Conservation (phyloP, 30 jellyfish, hydroid and myxozoan genomes). For the Haliclystus octoradiatus region DNA sequence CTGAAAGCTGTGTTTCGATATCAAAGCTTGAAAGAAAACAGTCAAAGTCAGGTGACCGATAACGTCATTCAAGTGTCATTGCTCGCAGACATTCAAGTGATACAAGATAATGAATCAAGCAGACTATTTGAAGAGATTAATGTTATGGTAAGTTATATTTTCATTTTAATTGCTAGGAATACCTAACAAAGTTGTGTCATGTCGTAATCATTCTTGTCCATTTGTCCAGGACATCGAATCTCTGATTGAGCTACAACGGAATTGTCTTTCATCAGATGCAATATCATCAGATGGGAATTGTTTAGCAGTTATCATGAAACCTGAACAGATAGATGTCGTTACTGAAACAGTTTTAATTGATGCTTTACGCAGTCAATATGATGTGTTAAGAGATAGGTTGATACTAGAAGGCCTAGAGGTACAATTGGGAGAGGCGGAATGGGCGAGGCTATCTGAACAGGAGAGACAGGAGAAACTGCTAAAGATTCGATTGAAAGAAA, state of each 20-base stretch:
- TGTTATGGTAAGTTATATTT: conserved; percentile 47
- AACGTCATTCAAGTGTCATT: conserved; percentile 51
- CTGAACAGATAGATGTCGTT: conserved; percentile 28
- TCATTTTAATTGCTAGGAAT: too few relatives aligned
- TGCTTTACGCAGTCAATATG: conserved; percentile 57
- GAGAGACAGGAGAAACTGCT: conserved; percentile 46
- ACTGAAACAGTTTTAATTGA: conserved; percentile 41
- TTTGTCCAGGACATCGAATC: too few relatives aligned
- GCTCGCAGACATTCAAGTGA: conserved; percentile 72
- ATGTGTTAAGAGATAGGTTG: conserved; percentile 65
- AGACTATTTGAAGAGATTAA: conserved; percentile 2
- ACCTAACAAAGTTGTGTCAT: too few relatives aligned
- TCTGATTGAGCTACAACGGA: too few relatives aligned
- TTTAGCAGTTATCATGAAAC: conserved; percentile 21
- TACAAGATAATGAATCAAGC: conserved; percentile 67
- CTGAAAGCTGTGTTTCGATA: conserved; percentile 27
- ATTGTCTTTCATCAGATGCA: too few relatives aligned
- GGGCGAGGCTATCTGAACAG: conserved; percentile 49
- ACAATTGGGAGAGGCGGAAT: conserved; percentile 39
- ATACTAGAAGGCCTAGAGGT: conserved; percentile 67
- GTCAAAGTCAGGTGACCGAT: conserved; percentile 16
- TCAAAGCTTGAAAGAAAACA: conserved; percentile 4
- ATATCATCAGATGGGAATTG: too few relatives aligned
- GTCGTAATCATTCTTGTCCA: too few relatives aligned
- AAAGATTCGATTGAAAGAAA: conserved; percentile 41